Conservation (phyloP, 2,797 vertebrate species). For the Enteromius fasciolatus region DNA sequence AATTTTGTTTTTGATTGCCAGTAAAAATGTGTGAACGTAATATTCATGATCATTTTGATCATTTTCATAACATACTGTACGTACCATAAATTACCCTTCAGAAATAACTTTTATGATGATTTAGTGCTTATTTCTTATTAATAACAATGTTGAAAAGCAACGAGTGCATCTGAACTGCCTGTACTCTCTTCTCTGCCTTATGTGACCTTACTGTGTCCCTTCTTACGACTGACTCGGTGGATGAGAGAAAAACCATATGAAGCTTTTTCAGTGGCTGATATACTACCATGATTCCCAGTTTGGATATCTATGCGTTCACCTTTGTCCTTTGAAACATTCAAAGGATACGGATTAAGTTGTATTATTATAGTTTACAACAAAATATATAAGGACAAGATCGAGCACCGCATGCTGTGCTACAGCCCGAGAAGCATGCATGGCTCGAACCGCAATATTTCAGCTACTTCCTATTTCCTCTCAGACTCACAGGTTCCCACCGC, state of each 20-base stretch:
- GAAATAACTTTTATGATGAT: neutral
- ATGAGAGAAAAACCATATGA: conserved; percentile 26
- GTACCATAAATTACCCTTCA: neutral
- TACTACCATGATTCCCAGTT: conserved; percentile 1
- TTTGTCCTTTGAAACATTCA: conserved; percentile 16
- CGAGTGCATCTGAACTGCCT: neutral
- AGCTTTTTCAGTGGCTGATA: conserved; percentile 21
- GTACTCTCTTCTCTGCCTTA: neutral
- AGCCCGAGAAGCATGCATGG: conserved; percentile 53
- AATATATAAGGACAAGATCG: conserved; percentile 18
- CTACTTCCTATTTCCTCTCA: conserved; percentile 64
- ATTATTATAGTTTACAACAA: conserved; percentile 39
- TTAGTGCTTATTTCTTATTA: neutral
- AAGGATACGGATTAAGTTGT: conserved; percentile 26
- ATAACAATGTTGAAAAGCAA: neutral
- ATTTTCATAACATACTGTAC: no score
- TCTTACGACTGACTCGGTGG: conserved; percentile 6
- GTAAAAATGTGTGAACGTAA: neutral
- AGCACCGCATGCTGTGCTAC: conserved; percentile 50
- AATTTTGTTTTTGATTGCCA: neutral
- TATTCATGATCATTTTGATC: no score
- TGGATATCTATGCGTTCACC: neutral
- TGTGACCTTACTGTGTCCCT: conserved; percentile 22
- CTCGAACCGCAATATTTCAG: conserved; percentile 65
- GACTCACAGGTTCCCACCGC: conserved; percentile 41